Evolutionary conservation across 2,888 invertebrate genomes (phyloP), one percentile per base, ranked within the genome.

Genomic region (Phytoseiulus persimilis): DNA sequence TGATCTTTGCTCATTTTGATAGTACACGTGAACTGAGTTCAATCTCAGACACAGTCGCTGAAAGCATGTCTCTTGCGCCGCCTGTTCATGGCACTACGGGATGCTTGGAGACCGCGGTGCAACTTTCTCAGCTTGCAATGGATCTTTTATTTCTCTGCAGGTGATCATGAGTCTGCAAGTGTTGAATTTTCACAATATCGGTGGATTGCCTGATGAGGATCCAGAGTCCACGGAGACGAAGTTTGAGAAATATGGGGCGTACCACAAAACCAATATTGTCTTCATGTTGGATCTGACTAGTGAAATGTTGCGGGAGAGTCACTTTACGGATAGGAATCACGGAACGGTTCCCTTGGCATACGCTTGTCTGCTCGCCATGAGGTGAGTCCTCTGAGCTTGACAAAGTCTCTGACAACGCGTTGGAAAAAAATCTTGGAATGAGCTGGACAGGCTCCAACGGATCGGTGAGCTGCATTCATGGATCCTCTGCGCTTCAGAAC

Each of bases 211-310:
- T 5, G 87, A 87, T 23, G 65, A 65, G 2, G 84, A 84, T 32
- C 28, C 32, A 33, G 39, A 87, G 87, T 23, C 31, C 9, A n/a
- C 9, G 33, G 87, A 87, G n/a, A 11, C 87, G 9, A 87, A 87
- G 18, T 87, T 87, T 18, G 87, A 87, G 87, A 87, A 87, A n/a
- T 87, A 39, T 32, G 87, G 87, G 11, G 87, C 87, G 0, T 87
- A 14, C 33, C 87, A 87, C 33, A 87, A 87, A 32, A 87, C 87
- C 0, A 87, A 87, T 33, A 45, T 87, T 11, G 87, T 87, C 11
- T 87, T 87, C 33, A 33, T 87, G 87, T 39, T 87, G n/a, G 87
- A 87, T n/a, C 11, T 87, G 5, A 87, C 87, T 28, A n/a, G 45
- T 32, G 33, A 87, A 0, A 87, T 87, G 87, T 23, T 87, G 45